Evolutionary conservation across 2,113 vertebrate species (phyloP), one percentile per base, ranked within the genome.

Genomic region (Hemicordylus capensis): DNA sequence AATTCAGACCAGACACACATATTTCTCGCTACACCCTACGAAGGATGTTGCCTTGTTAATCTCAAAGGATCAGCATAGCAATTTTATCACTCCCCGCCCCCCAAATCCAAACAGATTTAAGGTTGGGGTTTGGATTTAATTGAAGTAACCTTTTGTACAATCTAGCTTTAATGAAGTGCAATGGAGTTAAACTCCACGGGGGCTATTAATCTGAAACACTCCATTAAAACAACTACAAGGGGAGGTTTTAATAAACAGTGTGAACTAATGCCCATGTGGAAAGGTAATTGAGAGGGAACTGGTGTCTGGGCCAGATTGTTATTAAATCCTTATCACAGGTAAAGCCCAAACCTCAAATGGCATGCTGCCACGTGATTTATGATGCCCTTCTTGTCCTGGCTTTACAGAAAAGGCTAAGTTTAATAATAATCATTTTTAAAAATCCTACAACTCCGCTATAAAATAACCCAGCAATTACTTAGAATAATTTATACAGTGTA

Each of bases 181-280:
- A 96, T 96, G 97, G 96, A 97, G 96, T 97, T 96, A 95, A 96
- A 95, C 88, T 96, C 95, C 95, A 93, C 77, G 84, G 96, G 95
- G 95, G 92, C 95, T 94, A 96, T 97, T 97, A 97, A 97, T 97
- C 96, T 96, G 95, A 96, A 97, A 96, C 96, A 97, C 95, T 97
- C 96, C 94, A 96, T 96, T 97, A 96, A 96, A 96, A 93, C 93
- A 96, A 96, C 95, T 96, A 96, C 95, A 96, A 96, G 95, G 95
- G 91, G 95, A 96, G 96, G 95, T 97, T 97, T 97, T 97, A 97
- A 97, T 97, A 97, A 97, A 97, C 96, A 97, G 96, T 96, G 96
- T 96, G 96, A 97, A 97, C 95, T 93, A 95, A 96, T 95, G 94
- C 95, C 96, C 97, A 96, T 96, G 96, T 96, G 96, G 96, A 96